Evolutionary conservation across 2,113 vertebrate genomes (phyloP), one percentile per base, ranked within the genome.

Genomic region (Podiceps cristatus): DNA sequence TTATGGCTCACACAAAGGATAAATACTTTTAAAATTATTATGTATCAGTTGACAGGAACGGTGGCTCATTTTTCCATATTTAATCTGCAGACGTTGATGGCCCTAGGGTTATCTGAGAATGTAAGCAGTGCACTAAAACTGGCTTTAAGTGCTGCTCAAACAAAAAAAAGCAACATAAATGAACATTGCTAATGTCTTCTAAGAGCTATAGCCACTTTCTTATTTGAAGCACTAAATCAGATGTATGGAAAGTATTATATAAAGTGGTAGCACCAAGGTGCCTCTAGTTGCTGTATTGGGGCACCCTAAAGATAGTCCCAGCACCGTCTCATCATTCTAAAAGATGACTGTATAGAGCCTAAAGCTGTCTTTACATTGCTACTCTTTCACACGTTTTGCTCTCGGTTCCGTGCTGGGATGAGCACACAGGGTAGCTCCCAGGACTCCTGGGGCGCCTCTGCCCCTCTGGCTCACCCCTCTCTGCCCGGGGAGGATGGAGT

Each of bases 41-140:
- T 19, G 3, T 63, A 76, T 85, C 64, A 18, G 60, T 53, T 93
- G 68, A 69, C 58, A n/a, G 40, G 53, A 96, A 95, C 97, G 64
- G 44, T 66, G 79, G 58, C 40, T 93, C 56, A 8, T 55, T 85
- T 67, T 64, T 58, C 58, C 20, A 10, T 80, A 53, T 79, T 87
- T 83, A 69, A 74, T 84, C 69, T 56, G 29, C 60, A 86, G 50
- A 63, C 8, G 1, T 11, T 75, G 7, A 72, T 84, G 79, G 60
- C 90, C 47, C 42, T 83, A 63, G 76, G 71, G 53, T 66, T 92
- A 64, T 84, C 74, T 64, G 56, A 78, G 19, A 40, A 77, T n/a
- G 25, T 67, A 66, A 63, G 79, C 35, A 56, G 47, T 55, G 49
- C 19, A 47, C 60, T 79, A 76, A 85, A 95, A 60, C 14, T 78